Percentiles rank a stretch among this genome's conserved stretches.
These are phyloP conservation scores for Trinorchestia longiramus DNA, from an alignment of 1,140 invertebrate genomes.

Conservation along the genomic window DNA sequence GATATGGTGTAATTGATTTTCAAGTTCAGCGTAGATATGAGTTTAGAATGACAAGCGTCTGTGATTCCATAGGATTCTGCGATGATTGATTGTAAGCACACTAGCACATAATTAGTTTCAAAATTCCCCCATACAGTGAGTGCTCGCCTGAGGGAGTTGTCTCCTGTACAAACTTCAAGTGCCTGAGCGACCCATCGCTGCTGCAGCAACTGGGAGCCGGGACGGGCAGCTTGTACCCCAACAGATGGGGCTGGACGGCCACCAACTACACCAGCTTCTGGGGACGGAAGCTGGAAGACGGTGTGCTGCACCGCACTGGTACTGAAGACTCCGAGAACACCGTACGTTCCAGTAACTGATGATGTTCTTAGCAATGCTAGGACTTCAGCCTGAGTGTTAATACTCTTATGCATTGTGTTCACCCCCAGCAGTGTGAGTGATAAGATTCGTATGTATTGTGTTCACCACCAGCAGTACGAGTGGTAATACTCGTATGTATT, in stretches of 20 bases:
- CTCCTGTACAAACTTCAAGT: slow-evolving; percentile 77
- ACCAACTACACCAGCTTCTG: slow-evolving; percentile 86
- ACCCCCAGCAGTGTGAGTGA: no score
- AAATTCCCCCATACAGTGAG: slow-evolving; percentile 72
- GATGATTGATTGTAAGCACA: no score
- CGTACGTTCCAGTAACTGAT: background rate
- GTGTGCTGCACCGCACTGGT: slow-evolving; percentile 81
- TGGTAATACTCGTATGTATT: no score
- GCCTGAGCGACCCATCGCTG: slow-evolving; percentile 61
- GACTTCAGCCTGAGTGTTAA: background rate
- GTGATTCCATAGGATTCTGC: no score
- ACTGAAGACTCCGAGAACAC: slow-evolving; percentile 68
- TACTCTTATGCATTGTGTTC: background rate
- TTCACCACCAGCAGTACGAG: no score
- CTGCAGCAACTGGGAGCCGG: slow-evolving; percentile 22
- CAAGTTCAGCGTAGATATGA: no score
- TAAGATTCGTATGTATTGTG: no score
- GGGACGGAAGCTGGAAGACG: slow-evolving; percentile 85
- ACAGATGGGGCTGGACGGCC: slow-evolving; percentile 78
- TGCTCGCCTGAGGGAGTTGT: slow-evolving; percentile 82
- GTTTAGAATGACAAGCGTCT: no score
- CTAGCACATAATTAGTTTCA: no score
- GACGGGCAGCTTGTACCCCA: slow-evolving; percentile 61
- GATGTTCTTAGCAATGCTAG: background rate
- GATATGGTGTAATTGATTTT: no score